Evolutionary conservation across 2,888 invertebrate species (phyloP).

Genomic region (Andrena minutula): DNA sequence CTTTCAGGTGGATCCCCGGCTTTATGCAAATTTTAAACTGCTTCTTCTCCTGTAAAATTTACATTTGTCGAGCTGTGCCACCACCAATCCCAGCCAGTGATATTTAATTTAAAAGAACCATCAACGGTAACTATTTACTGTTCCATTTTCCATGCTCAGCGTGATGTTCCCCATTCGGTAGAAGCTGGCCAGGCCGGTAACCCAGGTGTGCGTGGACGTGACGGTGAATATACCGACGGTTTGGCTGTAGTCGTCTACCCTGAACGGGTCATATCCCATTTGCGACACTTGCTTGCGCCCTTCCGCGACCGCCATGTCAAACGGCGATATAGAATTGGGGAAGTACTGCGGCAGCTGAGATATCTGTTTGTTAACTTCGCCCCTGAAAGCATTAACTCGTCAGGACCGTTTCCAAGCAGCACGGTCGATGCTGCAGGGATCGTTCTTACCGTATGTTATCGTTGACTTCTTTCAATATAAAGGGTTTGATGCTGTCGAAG

Average conservation of each 20-base stretch:
- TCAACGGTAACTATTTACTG: constrained; percentile 82
- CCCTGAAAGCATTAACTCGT: constrained; percentile 82
- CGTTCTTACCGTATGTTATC: constrained; percentile 86
- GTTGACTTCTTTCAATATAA: constrained; percentile 92
- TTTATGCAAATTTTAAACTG: no score
- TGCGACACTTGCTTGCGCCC: constrained; percentile 89
- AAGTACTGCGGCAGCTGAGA: constrained; percentile 90
- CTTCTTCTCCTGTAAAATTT: no score
- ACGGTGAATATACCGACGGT: constrained; percentile 90
- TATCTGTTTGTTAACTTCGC: constrained; percentile 91
- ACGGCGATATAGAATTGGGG: constrained; percentile 94
- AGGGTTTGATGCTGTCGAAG: constrained; percentile 95
- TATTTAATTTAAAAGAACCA: no score
- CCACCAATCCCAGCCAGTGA: no score
- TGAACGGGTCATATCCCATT: constrained; percentile 91
- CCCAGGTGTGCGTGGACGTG: constrained; percentile 90
- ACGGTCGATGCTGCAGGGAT: background rate
- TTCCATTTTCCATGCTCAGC: constrained; percentile 90
- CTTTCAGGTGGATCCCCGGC: no score
- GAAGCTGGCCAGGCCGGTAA: constrained; percentile 92
- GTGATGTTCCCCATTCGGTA: constrained; percentile 93
- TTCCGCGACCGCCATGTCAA: constrained; percentile 93
- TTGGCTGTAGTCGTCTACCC: constrained; percentile 90
- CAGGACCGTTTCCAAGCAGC: background rate
- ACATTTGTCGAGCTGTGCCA: no score